Evolutionary conservation across 2,888 invertebrate species (phyloP).

Genomic region (Empis livida): DNA sequence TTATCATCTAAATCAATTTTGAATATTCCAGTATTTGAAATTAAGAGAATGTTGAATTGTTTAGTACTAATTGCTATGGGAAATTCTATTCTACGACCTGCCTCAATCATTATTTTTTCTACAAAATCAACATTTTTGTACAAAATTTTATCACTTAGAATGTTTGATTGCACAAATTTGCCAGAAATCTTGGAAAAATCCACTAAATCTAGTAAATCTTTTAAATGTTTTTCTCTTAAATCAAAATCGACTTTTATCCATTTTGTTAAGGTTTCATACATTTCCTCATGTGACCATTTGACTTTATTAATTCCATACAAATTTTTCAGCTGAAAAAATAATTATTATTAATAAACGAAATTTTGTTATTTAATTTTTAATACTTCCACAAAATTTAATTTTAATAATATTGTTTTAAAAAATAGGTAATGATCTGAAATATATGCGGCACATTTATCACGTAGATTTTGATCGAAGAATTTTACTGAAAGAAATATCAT

Average conservation of each 20-base stretch:
- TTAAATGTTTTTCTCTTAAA: not conserved
- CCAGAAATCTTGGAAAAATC: not conserved
- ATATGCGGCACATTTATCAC: not conserved
- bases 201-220: not conserved
- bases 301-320: not conserved
- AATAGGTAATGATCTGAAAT: not conserved
- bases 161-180: not conserved
- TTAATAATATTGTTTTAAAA: not conserved
- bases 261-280: not conserved
- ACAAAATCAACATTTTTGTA: not conserved
- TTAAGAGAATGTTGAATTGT: too few relatives aligned
- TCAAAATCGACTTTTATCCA: not conserved
- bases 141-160: not conserved
- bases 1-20: too few relatives aligned
- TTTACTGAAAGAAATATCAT: too few relatives aligned
- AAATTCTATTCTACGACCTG: too few relatives aligned
- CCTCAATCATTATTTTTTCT: too few relatives aligned
- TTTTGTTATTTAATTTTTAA: not conserved
- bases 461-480: not conserved
- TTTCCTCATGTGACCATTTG: not conserved
- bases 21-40: too few relatives aligned
- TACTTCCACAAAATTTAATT: not conserved
- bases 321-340: not conserved
- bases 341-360: too few relatives aligned
- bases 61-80: too few relatives aligned